Percentiles rank a stretch among this genome's conserved stretches.
phyloP scores from a whole-genome alignment of 2,888 invertebrate genomes.

The Germaria angustata region DNA sequence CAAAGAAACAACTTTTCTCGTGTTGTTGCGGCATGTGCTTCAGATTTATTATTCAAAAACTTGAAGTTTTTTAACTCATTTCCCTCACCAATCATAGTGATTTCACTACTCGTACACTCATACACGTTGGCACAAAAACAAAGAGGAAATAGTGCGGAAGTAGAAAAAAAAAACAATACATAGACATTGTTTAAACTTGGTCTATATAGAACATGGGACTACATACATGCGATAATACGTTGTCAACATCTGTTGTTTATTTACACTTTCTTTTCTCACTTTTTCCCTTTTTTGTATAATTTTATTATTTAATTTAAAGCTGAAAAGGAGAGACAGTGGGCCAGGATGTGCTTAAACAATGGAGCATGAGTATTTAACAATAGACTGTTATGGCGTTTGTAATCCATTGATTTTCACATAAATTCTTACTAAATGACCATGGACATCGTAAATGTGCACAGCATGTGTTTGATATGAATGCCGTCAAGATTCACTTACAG shows the following conservation, averaged over 20 bases:
- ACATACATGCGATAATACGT: constrained; percentile 3
- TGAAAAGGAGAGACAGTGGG: neutral
- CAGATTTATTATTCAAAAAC: constrained; percentile 54
- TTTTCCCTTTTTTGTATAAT: neutral
- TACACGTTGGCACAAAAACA: neutral
- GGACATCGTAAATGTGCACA: constrained; percentile 63
- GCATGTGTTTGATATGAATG: constrained; percentile 30
- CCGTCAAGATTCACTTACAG: too few species aligned
- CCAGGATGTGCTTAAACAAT: neutral
- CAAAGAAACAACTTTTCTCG: too few species aligned
- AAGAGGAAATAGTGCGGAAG: neutral
- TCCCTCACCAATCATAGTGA: constrained; percentile 19
- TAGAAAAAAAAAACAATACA: neutral
- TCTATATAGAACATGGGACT: neutral
- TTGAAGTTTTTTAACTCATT: constrained; percentile 32
- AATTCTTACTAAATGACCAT: constrained; percentile 60
- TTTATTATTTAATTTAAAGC: constrained; percentile 46
- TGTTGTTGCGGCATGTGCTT: constrained; percentile 51
- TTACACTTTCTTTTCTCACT: constrained; percentile 25
- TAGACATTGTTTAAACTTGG: constrained; percentile 39
- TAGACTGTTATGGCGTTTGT: neutral
- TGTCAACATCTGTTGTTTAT: constrained; percentile 57
- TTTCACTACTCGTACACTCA: neutral
- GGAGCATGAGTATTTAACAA: neutral
- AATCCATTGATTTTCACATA: constrained; percentile 55